Percentiles rank a stretch among this genome's conserved stretches.
Evolutionary conservation across 2,113 vertebrate species (phyloP).

Genomic region (Nothoprocta pentlandii): DNA sequence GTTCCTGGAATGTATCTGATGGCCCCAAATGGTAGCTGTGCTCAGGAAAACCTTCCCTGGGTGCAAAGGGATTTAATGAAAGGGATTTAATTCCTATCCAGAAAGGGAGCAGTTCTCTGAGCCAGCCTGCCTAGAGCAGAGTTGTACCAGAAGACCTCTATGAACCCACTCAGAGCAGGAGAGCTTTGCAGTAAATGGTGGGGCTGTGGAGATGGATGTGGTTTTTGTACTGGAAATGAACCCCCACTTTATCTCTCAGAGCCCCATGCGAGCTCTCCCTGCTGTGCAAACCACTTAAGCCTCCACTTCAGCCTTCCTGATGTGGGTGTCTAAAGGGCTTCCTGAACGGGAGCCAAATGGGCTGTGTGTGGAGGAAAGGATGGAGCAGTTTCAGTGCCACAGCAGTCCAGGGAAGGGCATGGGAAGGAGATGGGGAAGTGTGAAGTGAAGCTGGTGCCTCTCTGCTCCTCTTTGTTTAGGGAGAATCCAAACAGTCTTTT

Average conservation of each 20-base stretch:
- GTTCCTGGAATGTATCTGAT: no score
- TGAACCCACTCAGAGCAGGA: not conserved
- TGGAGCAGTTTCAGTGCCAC: not conserved
- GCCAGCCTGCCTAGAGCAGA: not conserved
- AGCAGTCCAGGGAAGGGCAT: not conserved
- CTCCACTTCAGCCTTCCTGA: not conserved
- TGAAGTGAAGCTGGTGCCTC: conserved; percentile 14
- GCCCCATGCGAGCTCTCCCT: accelerated
- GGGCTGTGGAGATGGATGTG: not conserved
- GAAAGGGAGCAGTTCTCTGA: not conserved
- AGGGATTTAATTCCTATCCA: not conserved
- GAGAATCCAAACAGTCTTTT: not conserved
- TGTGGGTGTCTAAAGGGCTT: not conserved
- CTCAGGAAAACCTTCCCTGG: no score
- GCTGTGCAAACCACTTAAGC: not conserved
- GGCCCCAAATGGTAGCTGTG: no score
- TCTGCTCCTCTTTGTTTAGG: not conserved
- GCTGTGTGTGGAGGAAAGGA: not conserved
- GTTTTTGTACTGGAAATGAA: not conserved
- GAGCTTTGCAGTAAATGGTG: not conserved
- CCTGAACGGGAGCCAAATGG: conserved; percentile 3
- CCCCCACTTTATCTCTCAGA: not conserved
- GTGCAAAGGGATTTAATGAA: no score
- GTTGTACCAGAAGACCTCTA: not conserved
- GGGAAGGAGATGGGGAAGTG: not conserved